phyloP scores from a whole-genome alignment of 2,888 invertebrate species.

The Itoplectis maculator region DNA sequence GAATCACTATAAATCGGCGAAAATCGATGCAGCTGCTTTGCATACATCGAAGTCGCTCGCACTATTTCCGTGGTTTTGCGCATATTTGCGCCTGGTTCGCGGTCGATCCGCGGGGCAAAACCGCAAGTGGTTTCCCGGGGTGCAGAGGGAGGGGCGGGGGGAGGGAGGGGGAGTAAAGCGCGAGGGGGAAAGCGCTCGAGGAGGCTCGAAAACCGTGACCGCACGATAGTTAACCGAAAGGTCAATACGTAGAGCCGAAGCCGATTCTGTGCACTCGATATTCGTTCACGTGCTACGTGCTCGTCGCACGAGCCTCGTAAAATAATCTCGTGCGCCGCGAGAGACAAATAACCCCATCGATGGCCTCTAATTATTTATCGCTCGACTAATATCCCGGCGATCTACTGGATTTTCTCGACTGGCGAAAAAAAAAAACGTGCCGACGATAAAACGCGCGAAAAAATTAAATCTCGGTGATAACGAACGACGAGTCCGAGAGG shows the following conservation, averaged over 20 bases:
- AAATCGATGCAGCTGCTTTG: slow-evolving; percentile 6
- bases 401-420: not conserved
- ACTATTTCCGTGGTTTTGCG: slow-evolving; percentile 15
- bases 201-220: slow-evolving; percentile 50
- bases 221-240: slow-evolving; percentile 61
- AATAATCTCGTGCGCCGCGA: slow-evolving; percentile 51
- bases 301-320: slow-evolving; percentile 55
- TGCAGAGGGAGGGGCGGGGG: too few relatives aligned
- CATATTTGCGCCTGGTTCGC: slow-evolving; percentile 55
- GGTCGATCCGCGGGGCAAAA: slow-evolving; percentile 52
- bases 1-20: too few relatives aligned
- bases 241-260: slow-evolving; percentile 50
- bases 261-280: not conserved
- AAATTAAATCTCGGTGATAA: slow-evolving; percentile 58
- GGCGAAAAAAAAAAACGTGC: slow-evolving; percentile 11
- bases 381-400: slow-evolving; percentile 40
- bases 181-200: slow-evolving; percentile 44
- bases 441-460: slow-evolving; percentile 4
- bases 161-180: too few relatives aligned
- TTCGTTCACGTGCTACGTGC: slow-evolving; percentile 33
- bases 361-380: slow-evolving; percentile 58
- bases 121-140: slow-evolving; percentile 50
- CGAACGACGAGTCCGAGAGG: slow-evolving; percentile 30
- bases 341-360: slow-evolving; percentile 57
- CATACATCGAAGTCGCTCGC: not conserved